Evolutionary conservation across 2,113 vertebrate genomes (phyloP).

Genomic region (Alligator sinensis): DNA sequence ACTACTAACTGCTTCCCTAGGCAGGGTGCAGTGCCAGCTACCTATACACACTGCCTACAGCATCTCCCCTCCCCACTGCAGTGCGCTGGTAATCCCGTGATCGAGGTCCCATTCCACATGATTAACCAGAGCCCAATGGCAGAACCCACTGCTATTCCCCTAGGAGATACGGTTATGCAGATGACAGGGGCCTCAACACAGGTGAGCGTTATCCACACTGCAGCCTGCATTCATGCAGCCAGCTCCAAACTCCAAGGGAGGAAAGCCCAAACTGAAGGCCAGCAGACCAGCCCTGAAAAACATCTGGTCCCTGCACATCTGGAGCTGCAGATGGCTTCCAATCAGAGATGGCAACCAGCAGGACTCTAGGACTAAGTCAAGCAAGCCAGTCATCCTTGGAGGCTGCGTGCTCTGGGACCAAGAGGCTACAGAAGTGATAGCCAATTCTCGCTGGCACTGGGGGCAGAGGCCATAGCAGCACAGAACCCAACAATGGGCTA

Average conservation of each 20-base stretch:
- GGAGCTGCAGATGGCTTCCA: background rate
- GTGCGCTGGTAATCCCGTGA: background rate
- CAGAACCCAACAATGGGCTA: background rate
- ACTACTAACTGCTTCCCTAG: too few relatives aligned
- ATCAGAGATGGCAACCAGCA: background rate
- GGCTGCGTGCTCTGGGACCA: background rate
- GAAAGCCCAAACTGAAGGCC: background rate
- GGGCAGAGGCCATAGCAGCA: background rate
- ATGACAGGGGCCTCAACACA: background rate
- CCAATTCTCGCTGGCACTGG: accelerated
- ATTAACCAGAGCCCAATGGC: background rate
- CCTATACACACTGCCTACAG: background rate
- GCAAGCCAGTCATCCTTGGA: background rate
- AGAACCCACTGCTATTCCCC: background rate
- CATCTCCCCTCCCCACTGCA: background rate
- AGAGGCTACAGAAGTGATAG: background rate
- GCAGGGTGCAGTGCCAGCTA: background rate
- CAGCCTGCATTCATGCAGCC: background rate
- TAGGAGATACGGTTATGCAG: background rate
- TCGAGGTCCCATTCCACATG: background rate
- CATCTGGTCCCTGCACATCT: background rate
- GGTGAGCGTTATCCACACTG: background rate
- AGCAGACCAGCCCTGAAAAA: background rate
- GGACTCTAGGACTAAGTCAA: background rate
- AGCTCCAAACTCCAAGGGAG: background rate